Evolutionary conservation across 64 coral and sea anemone genomes (phyloP).

Genomic region (Dendronephthya gigantea): DNA sequence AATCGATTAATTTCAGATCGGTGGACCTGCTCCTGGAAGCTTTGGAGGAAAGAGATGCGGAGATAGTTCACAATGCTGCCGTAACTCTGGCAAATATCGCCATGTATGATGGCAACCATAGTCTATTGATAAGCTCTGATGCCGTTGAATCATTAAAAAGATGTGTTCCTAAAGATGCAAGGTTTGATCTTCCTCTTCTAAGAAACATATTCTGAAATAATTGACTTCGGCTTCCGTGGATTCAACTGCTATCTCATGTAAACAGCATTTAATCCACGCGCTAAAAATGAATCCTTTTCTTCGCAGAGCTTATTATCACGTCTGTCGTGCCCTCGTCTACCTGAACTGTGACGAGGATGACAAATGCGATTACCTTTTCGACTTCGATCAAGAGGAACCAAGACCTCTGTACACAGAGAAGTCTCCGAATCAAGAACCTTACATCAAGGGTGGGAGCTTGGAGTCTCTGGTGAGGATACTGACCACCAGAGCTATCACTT

Average conservation of each 20-base stretch:
- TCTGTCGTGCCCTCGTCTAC: background rate
- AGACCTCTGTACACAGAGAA: background rate
- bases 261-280: too few species aligned
- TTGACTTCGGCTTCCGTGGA: too few species aligned
- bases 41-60: slow-evolving; percentile 50
- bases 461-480: slow-evolving; percentile 81
- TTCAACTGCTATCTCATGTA: too few species aligned
- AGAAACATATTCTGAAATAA: too few species aligned
- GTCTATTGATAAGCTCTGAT: background rate
- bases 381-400: background rate
- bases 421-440: background rate
- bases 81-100: slow-evolving; percentile 83
- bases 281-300: background rate
- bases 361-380: background rate
- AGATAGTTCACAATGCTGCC: slow-evolving; percentile 61
- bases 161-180: slow-evolving; percentile 3
- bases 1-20: slow-evolving; percentile 16
- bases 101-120: slow-evolving; percentile 63
- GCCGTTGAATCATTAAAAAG: background rate
- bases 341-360: background rate
- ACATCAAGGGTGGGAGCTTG: slow-evolving; percentile 57
- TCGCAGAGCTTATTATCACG: background rate
- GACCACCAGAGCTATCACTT: slow-evolving; percentile 46
- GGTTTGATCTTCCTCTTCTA: background rate
- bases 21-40: slow-evolving; percentile 63